Evolutionary conservation across 1,140 invertebrate genomes (phyloP), one percentile per base, ranked within the genome.

Genomic region (Drosophila nikananu): DNA sequence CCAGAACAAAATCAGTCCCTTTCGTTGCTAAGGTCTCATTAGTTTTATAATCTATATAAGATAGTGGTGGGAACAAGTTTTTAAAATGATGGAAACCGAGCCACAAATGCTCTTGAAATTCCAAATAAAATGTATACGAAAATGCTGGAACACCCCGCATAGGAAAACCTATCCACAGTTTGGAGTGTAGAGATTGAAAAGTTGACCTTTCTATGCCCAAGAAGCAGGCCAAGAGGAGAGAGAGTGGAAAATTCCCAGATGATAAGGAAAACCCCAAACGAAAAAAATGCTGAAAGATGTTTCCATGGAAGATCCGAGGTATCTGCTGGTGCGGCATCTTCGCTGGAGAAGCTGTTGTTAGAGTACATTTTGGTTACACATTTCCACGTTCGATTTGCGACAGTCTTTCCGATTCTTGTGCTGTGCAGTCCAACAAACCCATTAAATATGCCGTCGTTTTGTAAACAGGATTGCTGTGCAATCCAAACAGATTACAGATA

Each of bases 241-340:
- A n/a, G 35, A 65, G 49, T 87, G 83, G 83, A 87, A 87, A 87
- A 87, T 87, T 83, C 37, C 67, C 61, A 63, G 15, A 60, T 66
- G 78, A 89, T 81, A 81, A 80, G 75, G 49, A 62, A 80, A 63
- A 62, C 23, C 58, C 58, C 58, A 52, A 64, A 17, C 21, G 52
- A 9, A 55, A 54, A 44, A 67, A 61, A 60, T 46, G 73, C n/a
- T 17, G 12, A 70, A 79, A 71, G 52, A 73, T 73, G 37, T 77
- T 80, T 78, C 52, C 30, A n/a, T 55, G 21, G 58, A 80, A 73
- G 52, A 63, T 61, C 46, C 30, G 21, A 63, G 57, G 32, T 54
- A 70, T 48, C 35, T 63, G 48, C 9, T 48, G 65, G 41, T 57
- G 70, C 48, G 70, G 70, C 42, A 70, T 59, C 42, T 51, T 72